Conservation (phyloP, 2,888 invertebrate species). For the Aproaerema taeniolella region DNA sequence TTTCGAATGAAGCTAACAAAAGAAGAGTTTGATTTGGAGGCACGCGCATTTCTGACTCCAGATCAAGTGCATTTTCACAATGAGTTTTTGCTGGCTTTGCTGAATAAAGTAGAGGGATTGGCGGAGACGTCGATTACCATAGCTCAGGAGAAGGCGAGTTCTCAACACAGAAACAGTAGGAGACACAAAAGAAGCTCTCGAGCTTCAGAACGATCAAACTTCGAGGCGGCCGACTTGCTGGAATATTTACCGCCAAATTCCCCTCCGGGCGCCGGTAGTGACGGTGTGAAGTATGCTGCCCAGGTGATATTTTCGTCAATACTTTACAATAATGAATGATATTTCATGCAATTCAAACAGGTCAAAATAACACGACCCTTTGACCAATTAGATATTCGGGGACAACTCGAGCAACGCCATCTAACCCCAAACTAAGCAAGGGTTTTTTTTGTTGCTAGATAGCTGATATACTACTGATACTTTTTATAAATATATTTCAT, state of each 20-base stretch:
- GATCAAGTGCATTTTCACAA: conserved; percentile 91
- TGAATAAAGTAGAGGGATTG: conserved; percentile 83
- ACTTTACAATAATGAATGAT: no score
- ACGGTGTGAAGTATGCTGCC: conserved; percentile 68
- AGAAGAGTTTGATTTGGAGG: conserved; percentile 89
- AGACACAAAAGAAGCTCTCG: conserved; percentile 74
- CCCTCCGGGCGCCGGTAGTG: conserved; percentile 68
- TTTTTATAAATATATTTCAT: no score
- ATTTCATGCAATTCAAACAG: no score
- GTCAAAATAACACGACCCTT: no score
- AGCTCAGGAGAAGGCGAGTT: conserved; percentile 58
- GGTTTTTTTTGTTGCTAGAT: no score
- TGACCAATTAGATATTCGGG: no score
- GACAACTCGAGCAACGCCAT: no score
- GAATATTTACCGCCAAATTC: conserved; percentile 78
- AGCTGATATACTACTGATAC: no score
- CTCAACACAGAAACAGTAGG: conserved; percentile 61
- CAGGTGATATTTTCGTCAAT: conserved; percentile 50
- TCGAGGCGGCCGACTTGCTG: conserved; percentile 78
- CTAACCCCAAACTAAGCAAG: no score
- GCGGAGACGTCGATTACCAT: conserved; percentile 63
- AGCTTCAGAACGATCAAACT: conserved; percentile 76
- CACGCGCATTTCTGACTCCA: conserved; percentile 82
- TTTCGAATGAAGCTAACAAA: conserved; percentile 86
- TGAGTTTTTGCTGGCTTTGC: conserved; percentile 87